These are phyloP conservation scores for Caradrina clavipalpis DNA, from an alignment of 2,888 invertebrate genomes.

Conservation along the genomic window DNA sequence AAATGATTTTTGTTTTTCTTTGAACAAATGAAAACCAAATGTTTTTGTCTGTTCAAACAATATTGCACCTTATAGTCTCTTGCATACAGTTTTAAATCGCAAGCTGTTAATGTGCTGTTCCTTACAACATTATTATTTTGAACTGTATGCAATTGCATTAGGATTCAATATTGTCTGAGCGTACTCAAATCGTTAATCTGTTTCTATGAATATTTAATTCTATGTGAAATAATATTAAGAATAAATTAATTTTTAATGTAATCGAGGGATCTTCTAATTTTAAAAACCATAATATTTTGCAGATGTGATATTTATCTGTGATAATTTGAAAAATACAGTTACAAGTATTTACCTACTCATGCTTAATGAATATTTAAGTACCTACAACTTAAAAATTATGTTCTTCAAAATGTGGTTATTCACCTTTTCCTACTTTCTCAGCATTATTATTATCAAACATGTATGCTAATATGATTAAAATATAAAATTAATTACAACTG, in stretches of 20 bases:
- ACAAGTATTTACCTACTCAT: slow-evolving; percentile 28
- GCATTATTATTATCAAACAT: not conserved
- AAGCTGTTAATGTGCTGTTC: not conserved
- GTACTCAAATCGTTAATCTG: slow-evolving; percentile 5
- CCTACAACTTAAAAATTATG: not conserved
- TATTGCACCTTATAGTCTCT: slow-evolving; percentile 30
- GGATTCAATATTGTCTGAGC: slow-evolving; percentile 21
- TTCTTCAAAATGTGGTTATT: slow-evolving; percentile 7
- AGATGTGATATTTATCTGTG: slow-evolving; percentile 84
- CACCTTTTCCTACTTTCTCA: not conserved
- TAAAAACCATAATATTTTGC: slow-evolving; percentile 66
- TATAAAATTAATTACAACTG: not conserved
- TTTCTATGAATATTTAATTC: slow-evolving; percentile 27
- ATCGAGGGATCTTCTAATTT: slow-evolving; percentile 67
- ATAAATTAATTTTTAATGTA: slow-evolving; percentile 44
- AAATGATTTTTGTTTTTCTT: slow-evolving; percentile 4
- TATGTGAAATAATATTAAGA: slow-evolving; percentile 46
- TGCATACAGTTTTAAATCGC: not conserved
- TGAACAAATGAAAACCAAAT: slow-evolving; percentile 9
- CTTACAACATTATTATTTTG: not conserved
- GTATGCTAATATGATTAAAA: not conserved
- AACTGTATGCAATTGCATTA: slow-evolving; percentile 2
- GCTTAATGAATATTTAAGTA: slow-evolving; percentile 4
- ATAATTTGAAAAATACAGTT: slow-evolving; percentile 73
- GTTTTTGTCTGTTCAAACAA: slow-evolving; percentile 14